Base-by-base conservation (phyloP, 2,113 vertebrate genomes). In the Dissostichus mawsoni region DNA sequence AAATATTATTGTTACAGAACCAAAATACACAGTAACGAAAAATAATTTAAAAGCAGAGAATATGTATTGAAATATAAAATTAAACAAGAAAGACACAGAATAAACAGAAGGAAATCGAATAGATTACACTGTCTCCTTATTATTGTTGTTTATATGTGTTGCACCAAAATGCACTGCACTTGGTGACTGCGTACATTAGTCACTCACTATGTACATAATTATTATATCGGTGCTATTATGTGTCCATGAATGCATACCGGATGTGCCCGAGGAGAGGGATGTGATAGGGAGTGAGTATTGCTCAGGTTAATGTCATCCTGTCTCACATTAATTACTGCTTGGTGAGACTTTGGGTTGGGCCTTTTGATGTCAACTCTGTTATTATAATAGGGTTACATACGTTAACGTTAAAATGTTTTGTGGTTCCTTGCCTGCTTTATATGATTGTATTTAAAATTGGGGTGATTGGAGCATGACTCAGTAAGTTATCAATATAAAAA, bases 331-430 rank as follows among this genome's bases (percentile, higher is more conserved):
- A 65, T 70, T 47, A 36, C 48, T 33, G 41, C 66, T 29, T 33
- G 50, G 7, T 25, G 71, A 17, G n/a, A 44, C 77, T 76, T 61
- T 68, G 77, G 66, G 53, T 57, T 61, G 25, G 29, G 55, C 45
- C 50, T 56, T 67, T 41, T 48, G n/a, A 57, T 14, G 11, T 64
- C 25, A 33, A 23, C 59, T 63, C 7, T 57, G 11, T 69, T 66
- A 17, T 65, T 61, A 61, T 59, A 41, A 41, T 41, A 41, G 36
- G 36, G 36, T 41, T 41, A 41, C 36, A 41, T 41, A 41, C 8
- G 36, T 41, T 41, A 41, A 41, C 36, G 6, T 41, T 41, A 7
- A 41, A 41, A 41, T 41, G 7, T 41, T 8, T 41, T 41, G 36
- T 41, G 8, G 36, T 41, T 41, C 5, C 36, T 41, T 41, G 36